Conservation (phyloP, 2,113 vertebrate species). For the Colossoma macropomum region DNA sequence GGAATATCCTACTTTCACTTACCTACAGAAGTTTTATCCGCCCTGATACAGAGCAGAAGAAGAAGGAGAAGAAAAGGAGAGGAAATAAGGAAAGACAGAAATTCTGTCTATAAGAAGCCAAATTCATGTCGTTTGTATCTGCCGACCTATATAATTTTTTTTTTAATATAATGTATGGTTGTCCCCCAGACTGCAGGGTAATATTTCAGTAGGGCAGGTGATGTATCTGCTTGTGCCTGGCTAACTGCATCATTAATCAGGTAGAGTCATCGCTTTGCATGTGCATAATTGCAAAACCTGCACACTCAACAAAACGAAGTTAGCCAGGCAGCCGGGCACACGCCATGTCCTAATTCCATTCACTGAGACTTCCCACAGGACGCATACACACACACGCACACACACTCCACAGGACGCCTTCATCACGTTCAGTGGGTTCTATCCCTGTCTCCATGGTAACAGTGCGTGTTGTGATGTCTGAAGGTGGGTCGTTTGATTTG, state of each 20-base stretch:
- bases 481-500: background rate
- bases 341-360: conserved; percentile 56
- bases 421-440: conserved; percentile 18
- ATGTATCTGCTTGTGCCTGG: conserved; percentile 71
- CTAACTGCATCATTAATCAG: conserved; percentile 76
- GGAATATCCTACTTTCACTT: no score
- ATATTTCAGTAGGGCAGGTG: conserved; percentile 71
- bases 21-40: no score
- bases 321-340: conserved; percentile 20
- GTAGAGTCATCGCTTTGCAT: conserved; percentile 44
- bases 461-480: conserved; percentile 19
- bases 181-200: conserved; percentile 66
- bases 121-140: conserved; percentile 59
- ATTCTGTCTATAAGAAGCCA: conserved; percentile 21
- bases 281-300: conserved; percentile 63
- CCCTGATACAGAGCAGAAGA: background rate
- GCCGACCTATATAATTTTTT: conserved; percentile 73
- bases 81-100: background rate
- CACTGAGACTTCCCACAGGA: conserved; percentile 35
- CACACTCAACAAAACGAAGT: conserved; percentile 66
- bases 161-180: conserved; percentile 61
- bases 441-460: conserved; percentile 46
- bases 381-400: background rate
- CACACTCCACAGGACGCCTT: conserved; percentile 20
- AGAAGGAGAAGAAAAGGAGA: background rate